Conservation (phyloP, 2,797 vertebrate genomes). For the Hapalemur alaotrensis region DNA sequence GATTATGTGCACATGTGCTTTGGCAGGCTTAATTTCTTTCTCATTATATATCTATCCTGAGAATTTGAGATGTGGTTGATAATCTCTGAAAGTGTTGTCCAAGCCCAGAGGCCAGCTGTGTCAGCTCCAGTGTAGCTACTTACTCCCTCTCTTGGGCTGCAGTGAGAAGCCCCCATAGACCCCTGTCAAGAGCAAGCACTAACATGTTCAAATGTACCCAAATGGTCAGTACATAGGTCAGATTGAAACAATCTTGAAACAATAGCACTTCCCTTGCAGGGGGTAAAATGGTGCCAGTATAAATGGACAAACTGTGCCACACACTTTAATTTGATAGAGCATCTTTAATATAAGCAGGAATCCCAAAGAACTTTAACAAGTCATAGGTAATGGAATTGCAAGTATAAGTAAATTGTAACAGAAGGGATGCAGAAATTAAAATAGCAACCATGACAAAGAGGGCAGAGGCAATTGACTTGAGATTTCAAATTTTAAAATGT, state of each 20-base stretch:
- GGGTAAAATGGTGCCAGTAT: background rate
- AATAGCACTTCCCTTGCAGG: background rate
- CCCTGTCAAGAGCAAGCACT: background rate
- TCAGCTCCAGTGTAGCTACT: background rate
- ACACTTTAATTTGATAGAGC: background rate
- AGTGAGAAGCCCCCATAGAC: background rate
- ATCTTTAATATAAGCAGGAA: slow-evolving; percentile 26
- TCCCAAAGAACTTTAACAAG: background rate
- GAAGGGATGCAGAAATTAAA: background rate
- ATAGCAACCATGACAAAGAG: background rate
- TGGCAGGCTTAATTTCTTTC: background rate
- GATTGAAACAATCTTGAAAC: background rate
- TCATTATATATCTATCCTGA: background rate
- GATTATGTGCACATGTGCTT: background rate
- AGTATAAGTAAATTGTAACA: background rate
- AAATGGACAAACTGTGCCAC: background rate
- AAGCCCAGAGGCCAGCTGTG: background rate
- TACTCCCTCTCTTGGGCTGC: background rate
- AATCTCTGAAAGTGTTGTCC: background rate
- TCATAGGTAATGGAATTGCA: background rate
- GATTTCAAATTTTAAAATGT: background rate
- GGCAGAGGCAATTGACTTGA: background rate
- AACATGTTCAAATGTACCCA: background rate
- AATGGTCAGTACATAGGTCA: background rate
- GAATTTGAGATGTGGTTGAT: background rate